These are phyloP conservation scores for Ophion ventricosus DNA, from an alignment of 2,888 invertebrate genomes.

Conservation along the genomic window DNA sequence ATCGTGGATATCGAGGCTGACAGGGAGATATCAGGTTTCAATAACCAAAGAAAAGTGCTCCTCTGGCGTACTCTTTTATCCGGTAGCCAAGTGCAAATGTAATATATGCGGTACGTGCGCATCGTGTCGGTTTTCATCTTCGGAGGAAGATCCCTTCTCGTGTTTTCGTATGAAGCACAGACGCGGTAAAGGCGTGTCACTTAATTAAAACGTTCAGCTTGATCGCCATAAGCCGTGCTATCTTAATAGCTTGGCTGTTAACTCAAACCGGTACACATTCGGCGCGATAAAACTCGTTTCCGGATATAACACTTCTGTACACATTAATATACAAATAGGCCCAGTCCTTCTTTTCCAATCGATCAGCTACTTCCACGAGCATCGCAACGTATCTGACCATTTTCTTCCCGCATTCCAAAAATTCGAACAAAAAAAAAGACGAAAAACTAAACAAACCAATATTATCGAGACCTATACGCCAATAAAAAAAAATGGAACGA, in stretches of 20 bases:
- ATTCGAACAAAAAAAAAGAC: background rate
- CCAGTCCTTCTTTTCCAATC: too few species aligned
- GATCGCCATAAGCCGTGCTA: slow-evolving; percentile 41
- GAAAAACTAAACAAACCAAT: background rate
- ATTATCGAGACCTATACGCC: too few species aligned
- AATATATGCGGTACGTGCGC: slow-evolving; percentile 17
- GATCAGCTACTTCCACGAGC: too few species aligned
- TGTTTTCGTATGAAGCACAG: too few species aligned
- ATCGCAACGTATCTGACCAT: background rate
- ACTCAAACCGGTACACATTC: slow-evolving; percentile 10
- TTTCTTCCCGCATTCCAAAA: background rate
- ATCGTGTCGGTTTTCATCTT: background rate
- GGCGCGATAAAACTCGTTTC: slow-evolving; percentile 49
- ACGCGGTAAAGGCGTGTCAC: slow-evolving; percentile 46
- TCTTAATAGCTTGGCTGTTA: slow-evolving; percentile 59
- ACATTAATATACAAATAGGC: too few species aligned
- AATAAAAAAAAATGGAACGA: too few species aligned
- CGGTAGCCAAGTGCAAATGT: background rate
- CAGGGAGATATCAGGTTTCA: too few species aligned
- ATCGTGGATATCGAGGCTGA: too few species aligned
- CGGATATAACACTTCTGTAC: slow-evolving; percentile 5
- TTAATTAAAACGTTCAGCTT: slow-evolving; percentile 60
- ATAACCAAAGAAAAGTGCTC: background rate
- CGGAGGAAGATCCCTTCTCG: background rate
- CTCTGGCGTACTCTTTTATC: background rate